Base-by-base conservation (phyloP, 2,888 invertebrate genomes). In the Colostygia pectinataria region DNA sequence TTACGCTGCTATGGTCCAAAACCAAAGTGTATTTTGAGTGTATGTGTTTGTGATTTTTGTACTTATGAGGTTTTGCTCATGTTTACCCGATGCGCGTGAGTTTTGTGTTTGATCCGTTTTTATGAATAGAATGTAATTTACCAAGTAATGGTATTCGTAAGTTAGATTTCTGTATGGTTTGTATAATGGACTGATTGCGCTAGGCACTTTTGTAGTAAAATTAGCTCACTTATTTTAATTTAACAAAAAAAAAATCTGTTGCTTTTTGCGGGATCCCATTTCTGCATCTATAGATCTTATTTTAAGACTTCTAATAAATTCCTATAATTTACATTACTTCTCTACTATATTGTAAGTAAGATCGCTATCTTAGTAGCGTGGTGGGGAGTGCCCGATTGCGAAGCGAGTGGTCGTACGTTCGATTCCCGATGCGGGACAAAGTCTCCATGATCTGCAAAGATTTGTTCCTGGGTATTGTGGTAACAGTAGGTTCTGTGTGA, bases 1-100 rank as follows among this genome's bases (percentile, higher is more conserved):
- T 24, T 38, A 32, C 51, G 33, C 49, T 54, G 34, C 56, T 61
- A 54, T 55, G 60, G 64, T 66, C 44, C 36, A 47, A 56, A 60
- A 52, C 68, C 69, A 69, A 66, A 69, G 67, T 55, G 46, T 59
- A 41, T 53, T 33, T 18, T 55, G 70, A 63, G 64, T 76, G 74
- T 55, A 67, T 74, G 72, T 63, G 65, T 77, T 76, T 78, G 83
- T 84, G 82, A 83, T 84, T 80, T 67, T 76, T 78, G 83, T 87
- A 87, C 86, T 85, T 85, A 86, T 78, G 55, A 50, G 41, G 55
- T 56, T 36, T 42, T 53, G 43, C 42, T 61, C 61, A 58, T 52
- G 54, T 48, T 32, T 55, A 38, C 15, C 23, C 38, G 41, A 51
- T 43, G 1, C 46, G 32, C 51, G 53, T 54, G 55, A 50, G 55